Evolutionary conservation across 2,797 vertebrate species (phyloP).

Genomic region (Crocodylus rhombifer): DNA sequence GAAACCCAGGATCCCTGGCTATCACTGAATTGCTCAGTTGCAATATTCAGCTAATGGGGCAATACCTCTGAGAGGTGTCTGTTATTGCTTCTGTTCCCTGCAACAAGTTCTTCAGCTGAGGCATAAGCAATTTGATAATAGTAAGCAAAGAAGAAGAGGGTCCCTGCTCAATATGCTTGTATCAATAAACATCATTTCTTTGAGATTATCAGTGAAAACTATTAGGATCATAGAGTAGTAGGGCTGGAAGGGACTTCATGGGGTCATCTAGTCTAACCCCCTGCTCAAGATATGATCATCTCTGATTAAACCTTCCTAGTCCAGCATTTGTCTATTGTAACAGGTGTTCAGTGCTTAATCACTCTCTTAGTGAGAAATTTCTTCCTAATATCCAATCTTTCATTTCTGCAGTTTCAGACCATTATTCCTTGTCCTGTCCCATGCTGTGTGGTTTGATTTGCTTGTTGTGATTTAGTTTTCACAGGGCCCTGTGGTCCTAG

Average conservation of each 20-base stretch:
- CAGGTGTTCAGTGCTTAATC: no score
- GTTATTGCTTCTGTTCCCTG: background rate
- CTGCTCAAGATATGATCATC: no score
- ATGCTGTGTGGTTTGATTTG: background rate
- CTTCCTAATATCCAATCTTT: no score
- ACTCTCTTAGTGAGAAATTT: no score
- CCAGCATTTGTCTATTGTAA: no score
- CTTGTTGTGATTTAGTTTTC: background rate
- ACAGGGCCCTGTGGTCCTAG: background rate
- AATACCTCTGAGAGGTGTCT: background rate
- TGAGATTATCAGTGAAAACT: background rate
- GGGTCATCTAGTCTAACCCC: no score
- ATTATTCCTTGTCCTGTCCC: no score
- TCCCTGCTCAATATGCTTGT: background rate
- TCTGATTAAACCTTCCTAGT: no score
- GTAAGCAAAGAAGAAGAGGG: background rate
- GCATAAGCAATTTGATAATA: background rate
- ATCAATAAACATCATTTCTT: background rate
- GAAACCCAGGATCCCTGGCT: no score
- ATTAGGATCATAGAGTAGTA: no score
- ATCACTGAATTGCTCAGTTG: background rate
- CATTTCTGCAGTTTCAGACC: no score
- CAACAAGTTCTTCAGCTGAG: background rate
- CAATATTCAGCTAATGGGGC: background rate
- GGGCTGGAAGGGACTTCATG: no score